Evolutionary conservation across 2,888 invertebrate species (phyloP).

Genomic region (Limnephilus marmoratus): DNA sequence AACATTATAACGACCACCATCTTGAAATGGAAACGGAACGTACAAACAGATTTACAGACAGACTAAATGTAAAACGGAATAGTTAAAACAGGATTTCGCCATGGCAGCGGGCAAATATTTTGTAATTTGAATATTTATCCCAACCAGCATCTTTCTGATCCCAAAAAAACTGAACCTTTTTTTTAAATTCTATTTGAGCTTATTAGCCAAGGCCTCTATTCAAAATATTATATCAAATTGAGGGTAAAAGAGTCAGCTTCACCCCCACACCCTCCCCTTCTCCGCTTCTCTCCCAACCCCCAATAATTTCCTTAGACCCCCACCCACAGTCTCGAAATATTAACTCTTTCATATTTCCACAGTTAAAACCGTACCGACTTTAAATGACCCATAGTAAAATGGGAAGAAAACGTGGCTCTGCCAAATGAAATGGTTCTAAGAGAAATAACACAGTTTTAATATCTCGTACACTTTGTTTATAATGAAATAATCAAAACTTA

Average conservation of each 20-base stretch:
- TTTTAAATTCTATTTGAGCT: not conserved
- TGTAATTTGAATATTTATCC: not conserved
- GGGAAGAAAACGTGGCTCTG: conserved; percentile 40
- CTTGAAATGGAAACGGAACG: not conserved
- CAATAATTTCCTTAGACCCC: conserved; percentile 8
- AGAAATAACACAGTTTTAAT: not conserved
- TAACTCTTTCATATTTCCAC: conserved; percentile 61
- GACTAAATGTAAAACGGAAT: not conserved
- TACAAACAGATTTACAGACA: no score
- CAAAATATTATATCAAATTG: conserved; percentile 62
- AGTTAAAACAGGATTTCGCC: not conserved
- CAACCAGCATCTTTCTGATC: not conserved
- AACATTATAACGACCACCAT: not conserved
- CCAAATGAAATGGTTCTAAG: not conserved
- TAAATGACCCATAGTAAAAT: conserved; percentile 53
- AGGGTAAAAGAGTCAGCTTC: conserved; percentile 59
- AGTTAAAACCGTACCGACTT: conserved; percentile 54
- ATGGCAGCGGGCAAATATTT: not conserved
- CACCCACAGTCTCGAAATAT: conserved; percentile 25
- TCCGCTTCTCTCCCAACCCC: conserved; percentile 7
- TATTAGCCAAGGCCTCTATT: conserved; percentile 42
- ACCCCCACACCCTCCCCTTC: not conserved
- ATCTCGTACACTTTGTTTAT: not conserved
- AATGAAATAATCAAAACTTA: not conserved
- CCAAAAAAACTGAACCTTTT: not conserved